Percentiles rank a stretch among this genome's conserved stretches.
phyloP scores from a whole-genome alignment of 2,888 invertebrate genomes.

The Diabrotica balteata region DNA sequence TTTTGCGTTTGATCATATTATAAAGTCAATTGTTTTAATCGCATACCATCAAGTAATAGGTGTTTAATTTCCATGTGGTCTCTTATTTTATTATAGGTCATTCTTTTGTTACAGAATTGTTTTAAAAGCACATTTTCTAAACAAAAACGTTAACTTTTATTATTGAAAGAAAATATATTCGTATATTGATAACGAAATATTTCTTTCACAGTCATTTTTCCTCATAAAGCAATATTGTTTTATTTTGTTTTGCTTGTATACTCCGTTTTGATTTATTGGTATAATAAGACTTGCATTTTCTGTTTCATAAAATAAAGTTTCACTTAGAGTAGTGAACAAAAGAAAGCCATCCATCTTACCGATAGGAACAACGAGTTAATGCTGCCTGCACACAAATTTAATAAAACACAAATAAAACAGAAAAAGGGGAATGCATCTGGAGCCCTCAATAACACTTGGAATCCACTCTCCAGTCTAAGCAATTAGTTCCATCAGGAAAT shows the following conservation, averaged over 20 bases:
- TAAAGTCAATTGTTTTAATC: no score
- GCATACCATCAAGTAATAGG: no score
- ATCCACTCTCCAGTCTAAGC: conserved; percentile 25
- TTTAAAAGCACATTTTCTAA: no score
- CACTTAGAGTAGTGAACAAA: not conserved
- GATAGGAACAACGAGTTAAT: conserved; percentile 3
- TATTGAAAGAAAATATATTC: no score
- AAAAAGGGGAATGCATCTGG: conserved; percentile 15
- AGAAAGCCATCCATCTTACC: conserved; percentile 2
- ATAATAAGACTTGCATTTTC: not conserved
- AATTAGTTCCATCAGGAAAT: conserved; percentile 34
- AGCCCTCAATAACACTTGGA: conserved; percentile 14
- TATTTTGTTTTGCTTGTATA: not conserved
- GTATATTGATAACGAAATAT: no score
- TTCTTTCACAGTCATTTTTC: no score
- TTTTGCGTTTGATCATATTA: no score
- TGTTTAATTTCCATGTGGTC: no score
- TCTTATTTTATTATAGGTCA: no score
- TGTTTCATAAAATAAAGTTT: not conserved
- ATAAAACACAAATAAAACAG: conserved; percentile 16
- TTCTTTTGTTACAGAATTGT: no score
- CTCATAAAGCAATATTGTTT: no score
- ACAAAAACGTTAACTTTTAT: no score
- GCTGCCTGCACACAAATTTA: conserved; percentile 11
- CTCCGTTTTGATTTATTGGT: conserved; percentile 1